Base-by-base conservation (phyloP, 2,797 vertebrate genomes). In the Pachyuromys duprasi region DNA sequence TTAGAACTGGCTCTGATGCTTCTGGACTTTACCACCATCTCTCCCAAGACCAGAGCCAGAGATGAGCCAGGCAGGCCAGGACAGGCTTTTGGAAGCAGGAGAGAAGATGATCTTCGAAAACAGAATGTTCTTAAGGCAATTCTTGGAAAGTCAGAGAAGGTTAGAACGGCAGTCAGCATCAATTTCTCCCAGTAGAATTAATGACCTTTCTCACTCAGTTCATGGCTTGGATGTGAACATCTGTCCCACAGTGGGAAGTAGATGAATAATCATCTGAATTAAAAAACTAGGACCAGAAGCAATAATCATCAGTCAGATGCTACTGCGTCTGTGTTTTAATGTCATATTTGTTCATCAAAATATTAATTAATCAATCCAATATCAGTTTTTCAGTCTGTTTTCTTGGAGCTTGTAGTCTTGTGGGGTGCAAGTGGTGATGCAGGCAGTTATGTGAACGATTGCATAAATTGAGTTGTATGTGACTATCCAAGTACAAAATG, bases 111-210 rank as follows among this genome's bases (percentile, higher is more conserved):
- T 96, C 96, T 98, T 97, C 17, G 36, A 97, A 98, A 96, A 97
- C 92, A 97, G 93, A 98, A 97, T 96, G 98, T 97, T 97, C 95
- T 79, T 93, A 96, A 89, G 92, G 84, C 89, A 98, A 95, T 98
- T 98, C 98, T 98, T 98, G 98, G 98, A 98, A 98, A 98, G 98
- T 96, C 79, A 39, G 94, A 96, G 81, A 86, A 96, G 81, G 90
- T 39, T 97, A 94, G 72, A 5, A 53, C 69, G 94, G 86, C 81
- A 96, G 18, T 79, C 83, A 91, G 63, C 88, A 36, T 79, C 55
- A 24, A 96, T 97, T 97, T 90, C 72, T 96, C 96, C 31, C 53
- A 86, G 82, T 72, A 86, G 95, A 97, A 90, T 90, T 93, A 96
- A 97, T 94, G 63, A 80, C 15, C 90, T 96, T 97, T 96, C 89